Conservation (phyloP, 92 coral and sea anemone genomes). For the Epizoanthus ramosus region DNA sequence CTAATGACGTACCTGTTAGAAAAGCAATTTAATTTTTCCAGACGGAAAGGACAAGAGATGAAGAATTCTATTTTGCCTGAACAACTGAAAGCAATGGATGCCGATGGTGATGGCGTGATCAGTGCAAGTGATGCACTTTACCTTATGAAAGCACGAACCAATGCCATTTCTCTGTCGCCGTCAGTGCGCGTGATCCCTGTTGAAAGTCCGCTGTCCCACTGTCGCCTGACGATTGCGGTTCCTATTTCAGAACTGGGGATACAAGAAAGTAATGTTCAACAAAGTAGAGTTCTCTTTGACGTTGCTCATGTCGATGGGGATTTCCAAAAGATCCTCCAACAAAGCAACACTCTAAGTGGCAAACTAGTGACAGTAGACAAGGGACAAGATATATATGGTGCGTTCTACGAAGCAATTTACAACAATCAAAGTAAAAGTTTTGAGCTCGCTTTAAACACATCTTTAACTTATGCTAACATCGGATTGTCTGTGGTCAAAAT, state of each 20-base stretch:
- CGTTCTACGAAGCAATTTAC: constrained; percentile 33
- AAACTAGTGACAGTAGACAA: constrained; percentile 20
- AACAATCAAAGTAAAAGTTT: constrained; percentile 37
- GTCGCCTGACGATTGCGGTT: constrained; percentile 55
- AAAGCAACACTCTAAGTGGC: constrained; percentile 38
- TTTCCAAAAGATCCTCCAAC: constrained; percentile 11
- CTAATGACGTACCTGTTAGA: constrained; percentile 54
- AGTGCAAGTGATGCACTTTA: constrained; percentile 50
- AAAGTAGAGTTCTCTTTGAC: constrained; percentile 39
- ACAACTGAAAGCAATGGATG: constrained; percentile 57
- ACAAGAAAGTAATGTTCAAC: constrained; percentile 1
- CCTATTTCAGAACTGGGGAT: constrained; percentile 39
- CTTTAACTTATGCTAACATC: constrained; percentile 41
- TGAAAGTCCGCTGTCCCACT: constrained; percentile 54
- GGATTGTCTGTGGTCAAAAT: constrained; percentile 59
- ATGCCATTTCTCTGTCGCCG: constrained; percentile 43
- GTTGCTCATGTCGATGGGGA: constrained; percentile 28
- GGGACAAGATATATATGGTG: constrained; percentile 19
- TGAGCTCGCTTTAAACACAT: constrained; percentile 47
- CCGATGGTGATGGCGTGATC: constrained; percentile 57
- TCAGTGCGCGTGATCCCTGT: constrained; percentile 48
- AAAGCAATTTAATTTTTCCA: constrained; percentile 60
- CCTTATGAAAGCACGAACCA: constrained; percentile 41
- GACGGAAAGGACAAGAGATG: constrained; percentile 52
- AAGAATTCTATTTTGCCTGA: constrained; percentile 39